Conservation (phyloP, 2,888 invertebrate species). For the Caenorhabditis uteleia region DNA sequence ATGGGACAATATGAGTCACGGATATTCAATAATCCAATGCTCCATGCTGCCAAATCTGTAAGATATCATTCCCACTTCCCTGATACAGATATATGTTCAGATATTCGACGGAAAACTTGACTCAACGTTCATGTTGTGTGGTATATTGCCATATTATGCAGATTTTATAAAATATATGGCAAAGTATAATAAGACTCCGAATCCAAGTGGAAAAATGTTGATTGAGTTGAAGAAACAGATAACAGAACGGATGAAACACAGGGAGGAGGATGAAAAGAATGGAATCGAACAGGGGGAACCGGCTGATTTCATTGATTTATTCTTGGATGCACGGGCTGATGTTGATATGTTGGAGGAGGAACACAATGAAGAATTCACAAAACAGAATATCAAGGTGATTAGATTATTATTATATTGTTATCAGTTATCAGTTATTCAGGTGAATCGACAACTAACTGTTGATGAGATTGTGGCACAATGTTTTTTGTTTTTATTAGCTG, state of each 20-base stretch:
- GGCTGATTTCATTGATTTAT: conserved; percentile 56
- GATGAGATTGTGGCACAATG: conserved; percentile 70
- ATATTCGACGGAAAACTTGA: conserved; percentile 17
- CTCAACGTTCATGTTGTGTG: conserved; percentile 16
- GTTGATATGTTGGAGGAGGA: conserved; percentile 11
- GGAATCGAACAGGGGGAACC: conserved; percentile 26
- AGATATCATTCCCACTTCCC: no score
- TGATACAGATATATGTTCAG: no score
- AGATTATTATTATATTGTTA: no score
- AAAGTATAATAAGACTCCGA: neutral
- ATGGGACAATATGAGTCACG: conserved; percentile 41
- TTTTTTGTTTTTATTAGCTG: conserved; percentile 72
- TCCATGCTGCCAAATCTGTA: neutral
- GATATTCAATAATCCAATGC: conserved; percentile 26
- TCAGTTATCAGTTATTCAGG: no score
- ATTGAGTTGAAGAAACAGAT: no score
- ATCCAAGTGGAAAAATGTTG: conserved; percentile 13
- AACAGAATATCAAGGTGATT: neutral
- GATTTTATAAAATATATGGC: neutral
- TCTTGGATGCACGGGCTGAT: conserved; percentile 50
- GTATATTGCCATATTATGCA: conserved; percentile 1
- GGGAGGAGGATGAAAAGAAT: conserved; percentile 5
- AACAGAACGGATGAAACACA: conserved; percentile 25
- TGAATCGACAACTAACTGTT: conserved; percentile 18
- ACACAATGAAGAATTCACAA: neutral